Percentiles rank a stretch among this genome's conserved stretches.
Evolutionary conservation across 2,888 invertebrate species (phyloP).

Genomic region (Pseudococcus viburni): DNA sequence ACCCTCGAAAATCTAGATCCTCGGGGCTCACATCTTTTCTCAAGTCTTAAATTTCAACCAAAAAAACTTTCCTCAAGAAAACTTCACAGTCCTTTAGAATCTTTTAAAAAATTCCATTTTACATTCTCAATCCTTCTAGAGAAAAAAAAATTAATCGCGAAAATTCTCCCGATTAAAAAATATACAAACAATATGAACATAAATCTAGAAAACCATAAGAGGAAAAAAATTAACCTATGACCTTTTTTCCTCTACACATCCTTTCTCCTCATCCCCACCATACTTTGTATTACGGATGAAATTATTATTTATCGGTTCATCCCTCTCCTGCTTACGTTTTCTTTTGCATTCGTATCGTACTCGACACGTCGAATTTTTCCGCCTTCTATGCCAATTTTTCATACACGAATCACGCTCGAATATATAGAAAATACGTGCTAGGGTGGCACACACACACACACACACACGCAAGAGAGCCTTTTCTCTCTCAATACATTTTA

Average conservation of each 20-base stretch:
- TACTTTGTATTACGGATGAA: not conserved
- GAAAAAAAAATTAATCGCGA: not conserved
- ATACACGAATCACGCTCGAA: slow-evolving; percentile 19
- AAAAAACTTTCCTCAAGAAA: too few species aligned
- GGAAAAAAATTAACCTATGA: slow-evolving; percentile 1
- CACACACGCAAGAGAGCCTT: not conserved
- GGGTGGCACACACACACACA: not conserved
- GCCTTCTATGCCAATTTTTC: slow-evolving; percentile 15
- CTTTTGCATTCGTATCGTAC: not conserved
- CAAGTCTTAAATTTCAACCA: too few species aligned
- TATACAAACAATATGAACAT: not conserved
- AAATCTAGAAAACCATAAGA: not conserved
- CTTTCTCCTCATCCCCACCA: not conserved
- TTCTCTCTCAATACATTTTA: slow-evolving; percentile 2
- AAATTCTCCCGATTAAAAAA: not conserved
- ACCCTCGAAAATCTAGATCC: too few species aligned
- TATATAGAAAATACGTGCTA: slow-evolving; percentile 31
- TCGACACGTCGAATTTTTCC: not conserved
- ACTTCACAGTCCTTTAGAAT: too few species aligned
- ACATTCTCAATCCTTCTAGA: too few species aligned
- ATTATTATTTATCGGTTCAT: slow-evolving; percentile 2
- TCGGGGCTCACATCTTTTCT: too few species aligned
- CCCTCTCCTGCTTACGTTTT: not conserved
- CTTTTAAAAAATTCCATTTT: too few species aligned
- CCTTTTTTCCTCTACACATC: not conserved